Base-by-base conservation (phyloP, 2,797 vertebrate species). In the Gastrophryne carolinensis region DNA sequence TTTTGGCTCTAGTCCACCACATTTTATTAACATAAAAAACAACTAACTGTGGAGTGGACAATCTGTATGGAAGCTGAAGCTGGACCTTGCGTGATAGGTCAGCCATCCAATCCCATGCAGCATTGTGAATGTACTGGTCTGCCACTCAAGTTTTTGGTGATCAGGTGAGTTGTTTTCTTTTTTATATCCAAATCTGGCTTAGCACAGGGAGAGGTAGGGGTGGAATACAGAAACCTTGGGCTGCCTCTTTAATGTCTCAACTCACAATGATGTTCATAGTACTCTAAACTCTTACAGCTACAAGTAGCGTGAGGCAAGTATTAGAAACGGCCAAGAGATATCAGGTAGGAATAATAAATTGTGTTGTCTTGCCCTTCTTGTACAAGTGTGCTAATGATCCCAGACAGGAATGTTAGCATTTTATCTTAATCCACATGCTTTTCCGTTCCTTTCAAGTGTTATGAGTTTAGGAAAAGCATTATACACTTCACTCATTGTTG, bases 371-470 rank as follows among this genome's bases (percentile, higher is more conserved):
- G 52, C 81, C 75, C 81, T 84, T 79, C 65, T 71, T 78, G 68
- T 84, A 72, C 52, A 44, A 81, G 80, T 79, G 76, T 82, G 60
- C 79, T 86, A 84, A 81, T 41, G 2, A 80, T 86, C 80, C 82
- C 77, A 71, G 68, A 41, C 79, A 88, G 86, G 73, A 83, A 80
- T 7, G 80, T 81, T 82, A 84, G 86, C 83, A 87, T 88, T 82
- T 87, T 86, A 80, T 88, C 86, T 87, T 83, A 87, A 87, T 81
- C 80, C 47, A 10, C 15, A 64, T 77, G 79, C 35, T 81, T 91
- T 89, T 85, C 83, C 80, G 86, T 79, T 79, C 66, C 84, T 92
- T 91, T 94, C 83, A 91, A 91, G 92, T 90, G 86, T 89, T 83
- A 58, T 49, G 81, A 69, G 80, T 80, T 87, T 87, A 86, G 83